A percentile compares a stretch with the other conserved stretches of the same genome.
phyloP scores from a whole-genome alignment of 2,113 vertebrate genomes.

The Crocuta crocuta region DNA sequence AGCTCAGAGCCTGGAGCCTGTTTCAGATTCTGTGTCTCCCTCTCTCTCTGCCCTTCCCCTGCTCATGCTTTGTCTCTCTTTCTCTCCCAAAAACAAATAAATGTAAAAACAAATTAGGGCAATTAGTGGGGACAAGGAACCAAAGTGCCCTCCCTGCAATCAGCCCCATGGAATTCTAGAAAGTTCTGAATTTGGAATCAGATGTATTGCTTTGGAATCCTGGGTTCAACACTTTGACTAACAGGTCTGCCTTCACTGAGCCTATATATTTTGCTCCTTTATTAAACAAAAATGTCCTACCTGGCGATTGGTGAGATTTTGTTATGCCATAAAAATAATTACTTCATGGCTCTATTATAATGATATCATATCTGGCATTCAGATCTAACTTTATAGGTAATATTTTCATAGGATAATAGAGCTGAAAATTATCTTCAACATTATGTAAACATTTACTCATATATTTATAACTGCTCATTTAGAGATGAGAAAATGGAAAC shows the following conservation, averaged over 20 bases:
- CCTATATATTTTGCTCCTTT: neutral
- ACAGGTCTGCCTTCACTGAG: neutral
- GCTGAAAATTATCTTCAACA: neutral
- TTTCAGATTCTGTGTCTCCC: too few relatives aligned
- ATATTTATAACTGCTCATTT: neutral
- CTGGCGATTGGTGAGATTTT: neutral
- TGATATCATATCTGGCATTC: neutral
- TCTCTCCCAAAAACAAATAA: too few relatives aligned
- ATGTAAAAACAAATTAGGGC: neutral
- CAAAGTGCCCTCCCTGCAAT: neutral
- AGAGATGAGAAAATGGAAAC: neutral
- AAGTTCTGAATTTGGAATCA: neutral
- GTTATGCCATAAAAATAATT: neutral
- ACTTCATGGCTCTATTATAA: neutral
- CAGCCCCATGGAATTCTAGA: neutral
- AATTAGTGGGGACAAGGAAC: neutral
- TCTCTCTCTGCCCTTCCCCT: too few relatives aligned
- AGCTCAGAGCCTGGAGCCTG: too few relatives aligned
- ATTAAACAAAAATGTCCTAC: neutral
- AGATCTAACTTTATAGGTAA: neutral
- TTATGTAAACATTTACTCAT: neutral
- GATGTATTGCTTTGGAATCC: neutral
- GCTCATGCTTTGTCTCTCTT: too few relatives aligned
- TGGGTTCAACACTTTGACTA: neutral
- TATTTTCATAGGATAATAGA: neutral